These are phyloP conservation scores for Hypselothyrea guttata DNA, from an alignment of 2,888 invertebrate genomes.

Conservation along the genomic window DNA sequence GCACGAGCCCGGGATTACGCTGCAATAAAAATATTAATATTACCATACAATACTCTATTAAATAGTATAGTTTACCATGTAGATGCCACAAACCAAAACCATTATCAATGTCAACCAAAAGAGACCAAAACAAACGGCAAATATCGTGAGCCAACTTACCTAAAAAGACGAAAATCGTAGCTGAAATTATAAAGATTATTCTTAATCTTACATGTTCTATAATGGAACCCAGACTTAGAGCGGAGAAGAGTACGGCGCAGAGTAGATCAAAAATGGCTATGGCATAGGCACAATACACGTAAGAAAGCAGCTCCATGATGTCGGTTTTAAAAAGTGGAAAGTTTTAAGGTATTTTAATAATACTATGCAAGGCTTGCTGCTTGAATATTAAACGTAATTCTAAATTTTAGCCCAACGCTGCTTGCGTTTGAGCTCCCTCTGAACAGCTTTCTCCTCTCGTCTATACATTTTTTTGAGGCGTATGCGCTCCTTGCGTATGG, in stretches of 20 bases:
- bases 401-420: slow-evolving; percentile 19
- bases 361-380: slow-evolving; percentile 30
- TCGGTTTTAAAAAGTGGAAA: too few species aligned
- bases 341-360: neutral
- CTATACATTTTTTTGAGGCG: slow-evolving; percentile 22
- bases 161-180: slow-evolving; percentile 11
- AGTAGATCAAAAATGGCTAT: slow-evolving; percentile 58
- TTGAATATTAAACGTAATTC: neutral
- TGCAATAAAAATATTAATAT: slow-evolving; percentile 4
- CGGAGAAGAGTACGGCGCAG: slow-evolving; percentile 45
- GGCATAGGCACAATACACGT: slow-evolving; percentile 49
- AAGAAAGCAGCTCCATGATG: slow-evolving; percentile 22
- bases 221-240: slow-evolving; percentile 35
- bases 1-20: slow-evolving; percentile 35
- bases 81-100: slow-evolving; percentile 50
- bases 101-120: slow-evolving; percentile 60
- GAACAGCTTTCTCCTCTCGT: slow-evolving; percentile 26
- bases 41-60: neutral
- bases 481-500: slow-evolving; percentile 23
- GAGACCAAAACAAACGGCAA: slow-evolving; percentile 42
- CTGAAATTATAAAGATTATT: too few species aligned
- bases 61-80: slow-evolving; percentile 29
- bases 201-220: slow-evolving; percentile 46
- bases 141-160: slow-evolving; percentile 63
- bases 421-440: slow-evolving; percentile 24